Evolutionary conservation across 2,888 invertebrate species (phyloP).

Genomic region (Hyles lineata): DNA sequence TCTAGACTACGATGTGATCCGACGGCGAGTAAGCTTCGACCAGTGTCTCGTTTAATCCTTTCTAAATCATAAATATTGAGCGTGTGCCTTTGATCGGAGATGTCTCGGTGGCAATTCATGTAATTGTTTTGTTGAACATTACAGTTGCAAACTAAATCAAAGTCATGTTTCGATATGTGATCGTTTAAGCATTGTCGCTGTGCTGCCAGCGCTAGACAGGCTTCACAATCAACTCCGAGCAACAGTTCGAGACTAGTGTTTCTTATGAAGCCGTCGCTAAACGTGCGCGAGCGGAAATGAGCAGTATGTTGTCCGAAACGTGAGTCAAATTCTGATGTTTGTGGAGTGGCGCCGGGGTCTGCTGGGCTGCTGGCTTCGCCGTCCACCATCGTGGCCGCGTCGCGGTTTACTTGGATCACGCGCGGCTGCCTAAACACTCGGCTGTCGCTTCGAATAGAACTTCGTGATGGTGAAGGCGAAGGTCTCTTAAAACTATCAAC

Average conservation of each 20-base stretch:
- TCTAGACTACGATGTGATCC: constrained; percentile 80
- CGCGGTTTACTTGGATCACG: constrained; percentile 80
- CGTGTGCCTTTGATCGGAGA: constrained; percentile 69
- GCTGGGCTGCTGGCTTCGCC: constrained; percentile 58
- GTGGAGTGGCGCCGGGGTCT: constrained; percentile 27
- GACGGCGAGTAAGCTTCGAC: constrained; percentile 64
- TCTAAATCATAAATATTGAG: constrained; percentile 79
- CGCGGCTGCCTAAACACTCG: constrained; percentile 76
- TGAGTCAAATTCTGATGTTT: constrained; percentile 46
- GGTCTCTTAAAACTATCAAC: constrained; percentile 75
- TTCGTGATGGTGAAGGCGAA: constrained; percentile 80
- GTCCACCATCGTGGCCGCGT: constrained; percentile 81
- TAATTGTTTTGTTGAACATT: constrained; percentile 78
- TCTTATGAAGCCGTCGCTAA: constrained; percentile 81
- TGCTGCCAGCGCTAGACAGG: constrained; percentile 77
- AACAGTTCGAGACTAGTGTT: constrained; percentile 81
- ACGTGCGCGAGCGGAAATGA: constrained; percentile 79
- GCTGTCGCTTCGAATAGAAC: constrained; percentile 77
- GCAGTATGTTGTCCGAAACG: constrained; percentile 62
- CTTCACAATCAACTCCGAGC: constrained; percentile 81
- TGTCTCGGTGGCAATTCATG: constrained; percentile 69
- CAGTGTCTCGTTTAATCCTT: constrained; percentile 73
- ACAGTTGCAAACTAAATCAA: constrained; percentile 80
- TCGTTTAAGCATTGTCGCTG: constrained; percentile 73
- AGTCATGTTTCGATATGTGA: constrained; percentile 73